Evolutionary conservation across 2,113 vertebrate species (phyloP).

Genomic region (Trinectes maculatus): DNA sequence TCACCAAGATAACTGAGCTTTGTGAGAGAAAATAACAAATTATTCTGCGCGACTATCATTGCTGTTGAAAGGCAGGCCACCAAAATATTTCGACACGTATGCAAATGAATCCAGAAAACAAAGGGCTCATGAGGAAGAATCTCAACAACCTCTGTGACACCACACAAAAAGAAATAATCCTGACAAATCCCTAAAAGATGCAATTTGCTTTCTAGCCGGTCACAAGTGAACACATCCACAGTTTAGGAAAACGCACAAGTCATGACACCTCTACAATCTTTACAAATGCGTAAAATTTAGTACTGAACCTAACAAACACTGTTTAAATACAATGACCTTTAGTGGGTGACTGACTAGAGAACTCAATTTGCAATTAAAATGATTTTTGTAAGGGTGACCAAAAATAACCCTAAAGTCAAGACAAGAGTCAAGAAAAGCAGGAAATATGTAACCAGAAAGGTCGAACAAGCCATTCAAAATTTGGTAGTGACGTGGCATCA

Average conservation of each 20-base stretch:
- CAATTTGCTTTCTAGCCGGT: conserved; percentile 29
- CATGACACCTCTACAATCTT: conserved; percentile 4
- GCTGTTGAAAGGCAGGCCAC: conserved; percentile 55
- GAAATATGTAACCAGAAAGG: conserved; percentile 6
- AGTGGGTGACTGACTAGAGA: neutral
- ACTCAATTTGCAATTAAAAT: conserved; percentile 6
- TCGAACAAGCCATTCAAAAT: conserved; percentile 5
- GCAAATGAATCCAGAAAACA: conserved; percentile 15
- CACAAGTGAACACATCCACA: conserved; percentile 22
- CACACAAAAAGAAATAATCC: conserved; percentile 32
- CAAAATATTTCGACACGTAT: conserved; percentile 42
- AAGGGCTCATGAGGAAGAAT: conserved; percentile 25
- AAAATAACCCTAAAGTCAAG: conserved; percentile 31
- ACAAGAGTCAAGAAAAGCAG: conserved; percentile 11
- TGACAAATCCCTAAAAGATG: conserved; percentile 36
- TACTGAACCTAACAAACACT: conserved; percentile 15
- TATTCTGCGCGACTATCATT: conserved; percentile 54
- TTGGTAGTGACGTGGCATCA: conserved; percentile 23
- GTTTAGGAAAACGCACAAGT: conserved; percentile 27
- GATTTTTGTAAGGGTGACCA: conserved; percentile 25
- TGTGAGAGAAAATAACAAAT: conserved; percentile 39
- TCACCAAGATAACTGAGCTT: conserved; percentile 36
- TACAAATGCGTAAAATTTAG: neutral
- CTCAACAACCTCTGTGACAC: conserved; percentile 42
- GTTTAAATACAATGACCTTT: neutral